Base-by-base conservation (phyloP, 2,888 invertebrate species). In the Bombyx huttoni region DNA sequence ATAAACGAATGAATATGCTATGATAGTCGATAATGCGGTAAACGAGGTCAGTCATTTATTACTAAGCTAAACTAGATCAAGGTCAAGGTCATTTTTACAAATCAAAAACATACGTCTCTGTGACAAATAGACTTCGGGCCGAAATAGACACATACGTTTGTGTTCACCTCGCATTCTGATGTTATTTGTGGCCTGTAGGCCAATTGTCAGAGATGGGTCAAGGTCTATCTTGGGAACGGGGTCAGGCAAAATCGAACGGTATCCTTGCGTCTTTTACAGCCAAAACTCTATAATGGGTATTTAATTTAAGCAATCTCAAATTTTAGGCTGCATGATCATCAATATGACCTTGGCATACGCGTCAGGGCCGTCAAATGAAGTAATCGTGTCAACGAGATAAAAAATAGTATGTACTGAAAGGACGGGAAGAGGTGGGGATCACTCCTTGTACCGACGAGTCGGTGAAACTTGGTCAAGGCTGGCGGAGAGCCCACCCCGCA, bases 381-480 rank as follows among this genome's bases (percentile, higher is more conserved):
- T 79, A 82, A 84, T 82, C 77, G 79, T 82, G 83, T 82, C 81
- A 82, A 73, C 76, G 75, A 78, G 74, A 76, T 75, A 75, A 76
- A 73, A 70, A 70, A 66, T 66, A 63, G 66, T 73, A 67, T 71
- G 64, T 72, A 75, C 73, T 65, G 68, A 80, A 85, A 84, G 78
- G 81, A 85, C 81, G 84, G 84, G 84, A 86, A 84, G 81, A 83
- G 82, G 87, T 84, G 85, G 86, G 87, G 83, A 83, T 78, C 76
- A 73, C 81, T 84, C 79, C 83, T 83, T 83, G 82, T 84, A 79
- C 81, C 80, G 82, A 82, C 75, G 78, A 85, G 79, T 77, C 82
- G 74, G 80, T 84, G 83, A 87, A 89, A 89, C 88, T 87, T 86
- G 87, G 86, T 87, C 88, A 86, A 86, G 87, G 87, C 83, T 84